phyloP scores from a whole-genome alignment of 2,113 vertebrate species.

The Felis chaus region DNA sequence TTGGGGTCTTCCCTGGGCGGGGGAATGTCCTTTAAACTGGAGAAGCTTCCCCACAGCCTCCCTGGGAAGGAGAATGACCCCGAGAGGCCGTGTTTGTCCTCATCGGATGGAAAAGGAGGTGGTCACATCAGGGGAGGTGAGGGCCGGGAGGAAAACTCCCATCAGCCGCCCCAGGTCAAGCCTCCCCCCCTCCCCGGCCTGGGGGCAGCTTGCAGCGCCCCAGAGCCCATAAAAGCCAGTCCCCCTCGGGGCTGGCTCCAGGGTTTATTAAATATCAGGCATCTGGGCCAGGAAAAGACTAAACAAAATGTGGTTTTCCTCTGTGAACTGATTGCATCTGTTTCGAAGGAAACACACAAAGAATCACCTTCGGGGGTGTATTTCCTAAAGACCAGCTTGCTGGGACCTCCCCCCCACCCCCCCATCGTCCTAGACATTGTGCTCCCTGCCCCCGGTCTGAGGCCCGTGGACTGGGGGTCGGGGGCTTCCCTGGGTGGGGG shows the following conservation, averaged over 20 bases:
- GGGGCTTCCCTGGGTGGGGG: background rate
- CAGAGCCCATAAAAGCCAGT: slow-evolving; percentile 74
- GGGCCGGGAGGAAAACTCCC: slow-evolving; percentile 72
- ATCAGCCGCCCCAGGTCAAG: slow-evolving; percentile 76
- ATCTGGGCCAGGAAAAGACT: slow-evolving; percentile 82
- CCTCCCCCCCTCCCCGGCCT: background rate
- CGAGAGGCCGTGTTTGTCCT: slow-evolving; percentile 68
- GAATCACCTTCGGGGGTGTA: background rate
- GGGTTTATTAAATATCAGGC: slow-evolving; percentile 83
- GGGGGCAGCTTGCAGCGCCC: slow-evolving; percentile 46
- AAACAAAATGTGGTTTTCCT: slow-evolving; percentile 83
- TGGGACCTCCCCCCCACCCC: fast-evolving
- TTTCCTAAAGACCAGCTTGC: background rate
- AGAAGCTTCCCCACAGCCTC: slow-evolving; percentile 77
- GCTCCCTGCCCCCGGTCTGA: background rate
- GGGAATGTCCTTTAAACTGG: slow-evolving; percentile 79
- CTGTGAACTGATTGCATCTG: slow-evolving; percentile 77
- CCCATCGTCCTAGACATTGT: background rate
- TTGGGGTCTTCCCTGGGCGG: slow-evolving; percentile 76
- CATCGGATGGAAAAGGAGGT: slow-evolving; percentile 60
- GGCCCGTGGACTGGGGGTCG: background rate
- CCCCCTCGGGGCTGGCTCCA: slow-evolving; percentile 84
- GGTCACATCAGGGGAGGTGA: slow-evolving; percentile 55
- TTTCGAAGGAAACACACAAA: slow-evolving; percentile 56
- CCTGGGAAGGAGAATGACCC: slow-evolving; percentile 74